These are phyloP conservation scores for Mellilla xanthometata DNA, from an alignment of 2,888 invertebrate species.

Conservation along the genomic window DNA sequence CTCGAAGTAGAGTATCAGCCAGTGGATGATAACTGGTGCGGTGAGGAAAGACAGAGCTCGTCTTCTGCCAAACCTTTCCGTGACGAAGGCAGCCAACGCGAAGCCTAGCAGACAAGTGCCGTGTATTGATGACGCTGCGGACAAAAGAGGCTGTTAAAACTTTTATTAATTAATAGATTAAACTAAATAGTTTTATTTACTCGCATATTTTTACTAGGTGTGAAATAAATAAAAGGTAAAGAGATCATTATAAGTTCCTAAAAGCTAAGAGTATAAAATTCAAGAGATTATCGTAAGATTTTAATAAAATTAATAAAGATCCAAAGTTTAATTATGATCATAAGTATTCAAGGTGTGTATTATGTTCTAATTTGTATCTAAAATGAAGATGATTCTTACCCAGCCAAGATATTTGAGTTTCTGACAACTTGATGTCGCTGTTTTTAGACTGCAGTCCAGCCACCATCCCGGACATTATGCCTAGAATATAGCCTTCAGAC, in stretches of 20 bases:
- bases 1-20: slow-evolving; percentile 34
- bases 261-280: no score
- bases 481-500: slow-evolving; percentile 28
- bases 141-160: slow-evolving; percentile 11
- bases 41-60: slow-evolving; percentile 24
- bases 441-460: slow-evolving; percentile 19
- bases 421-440: slow-evolving; percentile 18
- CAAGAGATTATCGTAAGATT: no score
- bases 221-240: no score
- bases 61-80: slow-evolving; percentile 29
- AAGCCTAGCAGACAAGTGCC: slow-evolving; percentile 28
- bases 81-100: slow-evolving; percentile 22
- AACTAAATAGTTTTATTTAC: no score
- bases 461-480: slow-evolving; percentile 32
- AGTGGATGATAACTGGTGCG: slow-evolving; percentile 27
- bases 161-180: no score
- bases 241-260: no score
- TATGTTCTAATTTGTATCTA: no score
- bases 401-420: slow-evolving; percentile 29
- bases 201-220: no score
- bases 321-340: no score
- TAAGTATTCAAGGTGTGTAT: no score
- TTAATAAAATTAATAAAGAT: no score
- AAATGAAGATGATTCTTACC: no score
- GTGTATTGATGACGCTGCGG: slow-evolving; percentile 30